These are phyloP conservation scores for Lepidochitona cinerea DNA, from an alignment of 2,888 invertebrate species.

Conservation along the genomic window DNA sequence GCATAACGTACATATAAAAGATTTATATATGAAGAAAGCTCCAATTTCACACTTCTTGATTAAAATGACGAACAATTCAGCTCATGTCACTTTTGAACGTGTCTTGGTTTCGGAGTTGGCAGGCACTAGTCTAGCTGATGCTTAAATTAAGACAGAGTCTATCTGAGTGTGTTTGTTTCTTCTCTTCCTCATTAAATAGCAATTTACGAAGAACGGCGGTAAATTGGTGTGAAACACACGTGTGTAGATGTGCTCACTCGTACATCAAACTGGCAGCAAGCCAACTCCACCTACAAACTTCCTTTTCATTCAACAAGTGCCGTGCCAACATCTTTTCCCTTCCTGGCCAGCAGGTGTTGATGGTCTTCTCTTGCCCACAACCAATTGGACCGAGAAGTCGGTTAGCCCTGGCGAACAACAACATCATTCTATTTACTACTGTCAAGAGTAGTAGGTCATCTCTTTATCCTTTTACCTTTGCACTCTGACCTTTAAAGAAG, in stretches of 20 bases:
- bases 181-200: background rate
- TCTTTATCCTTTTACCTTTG: no score
- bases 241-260: background rate
- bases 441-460: no score
- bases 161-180: background rate
- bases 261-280: background rate
- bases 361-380: background rate
- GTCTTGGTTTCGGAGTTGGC: no score
- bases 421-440: background rate
- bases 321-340: background rate
- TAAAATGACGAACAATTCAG: no score
- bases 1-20: no score
- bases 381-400: no score
- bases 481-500: no score
- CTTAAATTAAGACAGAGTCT: no score
- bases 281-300: background rate
- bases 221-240: background rate
- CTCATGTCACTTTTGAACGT: no score
- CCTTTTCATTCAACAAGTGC: background rate
- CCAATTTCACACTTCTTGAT: no score
- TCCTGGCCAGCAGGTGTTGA: background rate
- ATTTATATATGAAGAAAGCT: no score
- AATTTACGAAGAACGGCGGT: background rate
- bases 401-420: background rate
- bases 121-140: no score